Base-by-base conservation (phyloP, 2,113 vertebrate genomes). In the Hipposideros armiger region DNA sequence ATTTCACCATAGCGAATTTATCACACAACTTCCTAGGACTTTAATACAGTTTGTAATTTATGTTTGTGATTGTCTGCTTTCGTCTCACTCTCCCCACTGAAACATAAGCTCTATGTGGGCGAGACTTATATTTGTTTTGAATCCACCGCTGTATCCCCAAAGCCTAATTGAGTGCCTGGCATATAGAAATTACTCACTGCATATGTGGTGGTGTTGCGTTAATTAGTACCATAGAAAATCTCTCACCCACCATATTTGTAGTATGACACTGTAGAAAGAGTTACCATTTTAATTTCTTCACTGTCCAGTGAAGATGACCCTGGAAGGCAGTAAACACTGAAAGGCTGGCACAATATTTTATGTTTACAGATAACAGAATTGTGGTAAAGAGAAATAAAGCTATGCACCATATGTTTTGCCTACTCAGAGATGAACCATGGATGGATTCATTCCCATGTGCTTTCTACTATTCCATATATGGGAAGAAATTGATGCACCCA, bases 211-310 rank as follows among this genome's bases (percentile, higher is more conserved):
- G 22, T 84, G 0, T 47, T 67, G 58, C 28, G 22, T 67, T 11
- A 89, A 87, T 74, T 74, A 70, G 45, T 45, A 11, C 3, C 20
- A 26, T 16, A 4, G 5, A 17, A 26, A 76, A 19, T 3, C 24
- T 3, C 47, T 58, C 20, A n/a, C 32, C 69, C 4, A 54, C 15
- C 28, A 28, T 16, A 40, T n/a, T n/a, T 66, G 42, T 72, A 64
- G 8, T 30, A n/a, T 26, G 26, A 90, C 24, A 66, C 16, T 10
- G 0, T 69, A 64, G 20, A 72, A 92, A 69, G 11, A 45, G 4
- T 45, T 11, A 40, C 19, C 11, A 10, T 32, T 62, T 92, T 87
- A 45, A 81, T 45, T 84, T 95, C 77, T 92, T 95, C 69, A 82
- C 36, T 50, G 15, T 14, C 7, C 15, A 56, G 5, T 32, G 17